Percentiles rank a stretch among this genome's conserved stretches.
Conservation (phyloP, 2,888 invertebrate genomes). For the Acanthacorydalis orientalis region DNA sequence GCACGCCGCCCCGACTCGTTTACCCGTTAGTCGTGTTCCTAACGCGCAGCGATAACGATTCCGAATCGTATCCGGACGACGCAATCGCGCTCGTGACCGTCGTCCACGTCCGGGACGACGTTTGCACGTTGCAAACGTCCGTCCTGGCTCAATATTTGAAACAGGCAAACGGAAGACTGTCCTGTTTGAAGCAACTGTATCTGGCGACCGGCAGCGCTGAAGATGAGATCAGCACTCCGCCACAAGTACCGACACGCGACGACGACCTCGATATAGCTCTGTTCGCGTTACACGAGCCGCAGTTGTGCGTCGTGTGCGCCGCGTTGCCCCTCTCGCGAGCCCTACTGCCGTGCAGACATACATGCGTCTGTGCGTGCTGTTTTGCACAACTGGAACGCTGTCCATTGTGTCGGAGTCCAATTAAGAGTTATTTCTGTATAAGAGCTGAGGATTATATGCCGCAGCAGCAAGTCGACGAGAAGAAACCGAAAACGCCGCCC, state of each 20-base stretch:
- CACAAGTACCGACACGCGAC: conserved; percentile 12
- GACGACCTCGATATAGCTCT: too few relatives aligned
- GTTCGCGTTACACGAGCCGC: conserved; percentile 33
- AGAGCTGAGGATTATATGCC: conserved; percentile 59
- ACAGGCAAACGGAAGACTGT: conserved; percentile 66
- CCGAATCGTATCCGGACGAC: conserved; percentile 55
- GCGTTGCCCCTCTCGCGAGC: conserved; percentile 61
- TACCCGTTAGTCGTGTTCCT: conserved; percentile 65
- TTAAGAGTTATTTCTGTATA: conserved; percentile 72
- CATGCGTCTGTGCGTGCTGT: conserved; percentile 69
- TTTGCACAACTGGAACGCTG: conserved; percentile 68
- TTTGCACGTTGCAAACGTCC: conserved; percentile 64
- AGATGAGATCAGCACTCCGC: conserved; percentile 28
- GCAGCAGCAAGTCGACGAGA: conserved; percentile 14
- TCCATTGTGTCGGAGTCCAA: conserved; percentile 72
- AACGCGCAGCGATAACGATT: conserved; percentile 41
- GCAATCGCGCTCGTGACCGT: conserved; percentile 68
- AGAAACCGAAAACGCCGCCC: conserved; percentile 20
- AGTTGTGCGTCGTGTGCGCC: conserved; percentile 70
- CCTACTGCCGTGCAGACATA: conserved; percentile 68
- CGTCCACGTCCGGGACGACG: conserved; percentile 66
- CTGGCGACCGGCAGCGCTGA: conserved; percentile 50
- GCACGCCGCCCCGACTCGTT: conserved; percentile 54
- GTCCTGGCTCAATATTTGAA: conserved; percentile 74
- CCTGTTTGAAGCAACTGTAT: conserved; percentile 71